Evolutionary conservation across 2,797 vertebrate species (phyloP), one percentile per base, ranked within the genome.

Genomic region (Brachymystax lenok): DNA sequence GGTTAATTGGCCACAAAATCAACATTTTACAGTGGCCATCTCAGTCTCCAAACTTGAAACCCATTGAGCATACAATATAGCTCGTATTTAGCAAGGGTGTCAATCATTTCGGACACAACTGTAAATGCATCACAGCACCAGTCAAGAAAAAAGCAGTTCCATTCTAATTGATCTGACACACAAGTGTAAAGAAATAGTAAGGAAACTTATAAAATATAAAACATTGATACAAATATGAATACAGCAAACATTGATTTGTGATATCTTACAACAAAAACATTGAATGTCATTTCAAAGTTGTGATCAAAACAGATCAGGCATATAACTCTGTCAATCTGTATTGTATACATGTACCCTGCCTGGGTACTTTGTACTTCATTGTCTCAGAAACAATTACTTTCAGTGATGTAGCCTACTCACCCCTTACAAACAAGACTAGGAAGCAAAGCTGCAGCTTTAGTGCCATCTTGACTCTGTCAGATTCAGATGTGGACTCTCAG

Each of bases 361-460:
- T 68, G 28, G 24, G 46, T 28, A 71, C 21, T 27, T 52, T 30
- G 10, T 46, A 54, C 19, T 19, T 74, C 8, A 24, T 74, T 35
- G 69, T 70, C 24, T 51, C 27, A 61, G 24, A 52, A 50, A 78
- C 61, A 59, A 16, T 30, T 10, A 27, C 59, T 35, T 73, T 16
- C 28, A 61, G 17, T 33, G 71, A 46, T 67, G 7, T 27, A n/a
- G 81, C 78, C 19, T 1, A 90, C 92, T 92, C 77, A 95, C 94
- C 92, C 5, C 83, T 85, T 69, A 87, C 28, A 14, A 92, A 83
- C 8, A 90, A 75, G 67, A 90, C 6, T 1, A 93, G 84, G 78
- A 90, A 5, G 19, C 21, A 70, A 71, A 92, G 64, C 74, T 77
- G 77, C 68, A 88, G 82, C 78, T 77, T 89, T 67, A 79, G 73